phyloP scores from a whole-genome alignment of 2,797 vertebrate species.

The Ambastaia sidthimunki region DNA sequence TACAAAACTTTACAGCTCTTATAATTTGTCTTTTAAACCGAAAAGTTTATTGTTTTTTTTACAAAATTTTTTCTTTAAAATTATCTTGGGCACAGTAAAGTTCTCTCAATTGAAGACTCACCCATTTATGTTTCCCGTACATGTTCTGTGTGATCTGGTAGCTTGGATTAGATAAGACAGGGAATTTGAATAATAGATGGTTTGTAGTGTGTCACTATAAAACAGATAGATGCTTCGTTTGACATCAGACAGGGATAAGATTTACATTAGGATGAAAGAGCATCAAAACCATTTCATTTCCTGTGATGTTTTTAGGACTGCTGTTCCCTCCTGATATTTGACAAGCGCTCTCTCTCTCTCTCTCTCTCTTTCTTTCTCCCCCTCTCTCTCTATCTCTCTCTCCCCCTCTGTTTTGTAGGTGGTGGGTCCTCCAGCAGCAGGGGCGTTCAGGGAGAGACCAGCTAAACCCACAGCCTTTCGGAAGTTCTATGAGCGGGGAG shows the following conservation, averaged over 20 bases:
- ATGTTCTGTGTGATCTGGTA: slow-evolving; percentile 19
- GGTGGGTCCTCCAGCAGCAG: slow-evolving; percentile 84
- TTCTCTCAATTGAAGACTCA: not conserved
- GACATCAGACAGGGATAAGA: slow-evolving; percentile 35
- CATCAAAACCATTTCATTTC: slow-evolving; percentile 46
- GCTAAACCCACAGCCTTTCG: slow-evolving; percentile 87
- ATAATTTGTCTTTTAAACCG: not conserved
- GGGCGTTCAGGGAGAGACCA: slow-evolving; percentile 87
- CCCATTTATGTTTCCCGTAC: not conserved
- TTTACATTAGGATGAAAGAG: slow-evolving; percentile 44
- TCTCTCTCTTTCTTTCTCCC: slow-evolving; percentile 15
- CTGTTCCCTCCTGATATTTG: slow-evolving; percentile 44
- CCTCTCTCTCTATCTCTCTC: slow-evolving; percentile 19
- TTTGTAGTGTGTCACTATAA: slow-evolving; percentile 27
- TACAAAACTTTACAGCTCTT: too few relatives aligned
- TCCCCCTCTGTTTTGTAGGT: slow-evolving; percentile 73
- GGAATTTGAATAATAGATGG: slow-evolving; percentile 16
- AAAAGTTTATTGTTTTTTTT: too few relatives aligned
- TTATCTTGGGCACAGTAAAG: not conserved
- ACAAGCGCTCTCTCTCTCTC: slow-evolving; percentile 2
- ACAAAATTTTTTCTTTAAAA: not conserved
- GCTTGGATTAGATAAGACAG: slow-evolving; percentile 26
- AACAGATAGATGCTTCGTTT: slow-evolving; percentile 32
- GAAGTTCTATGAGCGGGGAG: slow-evolving; percentile 90
- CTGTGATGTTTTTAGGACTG: slow-evolving; percentile 34